These are phyloP conservation scores for Nymphalis urticae DNA, from an alignment of 2,888 invertebrate genomes.

Conservation along the genomic window DNA sequence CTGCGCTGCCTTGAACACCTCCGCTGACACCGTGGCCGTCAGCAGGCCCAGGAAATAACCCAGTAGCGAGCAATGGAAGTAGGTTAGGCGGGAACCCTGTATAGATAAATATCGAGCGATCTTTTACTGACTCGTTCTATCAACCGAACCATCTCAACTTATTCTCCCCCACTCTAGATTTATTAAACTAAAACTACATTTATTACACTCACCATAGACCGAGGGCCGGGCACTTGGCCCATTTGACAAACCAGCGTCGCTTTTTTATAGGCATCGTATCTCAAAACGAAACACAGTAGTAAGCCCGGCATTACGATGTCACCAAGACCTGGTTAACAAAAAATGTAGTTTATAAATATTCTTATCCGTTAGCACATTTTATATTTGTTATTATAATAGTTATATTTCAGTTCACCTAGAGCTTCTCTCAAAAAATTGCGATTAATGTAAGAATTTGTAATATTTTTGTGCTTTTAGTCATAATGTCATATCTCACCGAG, in stretches of 20 bases:
- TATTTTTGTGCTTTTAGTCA: too few species aligned
- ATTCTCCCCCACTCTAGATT: too few species aligned
- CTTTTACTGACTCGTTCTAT: not conserved
- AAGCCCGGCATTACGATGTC: conserved; percentile 98
- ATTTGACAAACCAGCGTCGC: conserved; percentile 87
- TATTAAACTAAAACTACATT: too few species aligned
- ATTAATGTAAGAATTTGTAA: too few species aligned
- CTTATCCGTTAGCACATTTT: too few species aligned
- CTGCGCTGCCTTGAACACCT: conserved; percentile 99
- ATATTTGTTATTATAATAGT: too few species aligned
- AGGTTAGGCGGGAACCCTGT: conserved; percentile 88
- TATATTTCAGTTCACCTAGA: too few species aligned
- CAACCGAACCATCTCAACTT: too few species aligned
- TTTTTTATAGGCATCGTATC: conserved; percentile 98
- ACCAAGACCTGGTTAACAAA: conserved; percentile 81
- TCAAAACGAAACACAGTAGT: conserved; percentile 95
- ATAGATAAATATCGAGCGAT: not conserved
- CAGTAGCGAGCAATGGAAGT: conserved; percentile 98
- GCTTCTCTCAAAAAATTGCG: too few species aligned
- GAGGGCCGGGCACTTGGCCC: conserved; percentile 82
- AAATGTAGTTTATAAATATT: too few species aligned
- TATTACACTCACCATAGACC: conserved; percentile 66
- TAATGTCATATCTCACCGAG: conserved; percentile 76
- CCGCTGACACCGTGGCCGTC: conserved; percentile 98
- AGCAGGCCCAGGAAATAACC: conserved; percentile 98